phyloP scores from a whole-genome alignment of 2,113 vertebrate species.

The Cephalophus harveyi region DNA sequence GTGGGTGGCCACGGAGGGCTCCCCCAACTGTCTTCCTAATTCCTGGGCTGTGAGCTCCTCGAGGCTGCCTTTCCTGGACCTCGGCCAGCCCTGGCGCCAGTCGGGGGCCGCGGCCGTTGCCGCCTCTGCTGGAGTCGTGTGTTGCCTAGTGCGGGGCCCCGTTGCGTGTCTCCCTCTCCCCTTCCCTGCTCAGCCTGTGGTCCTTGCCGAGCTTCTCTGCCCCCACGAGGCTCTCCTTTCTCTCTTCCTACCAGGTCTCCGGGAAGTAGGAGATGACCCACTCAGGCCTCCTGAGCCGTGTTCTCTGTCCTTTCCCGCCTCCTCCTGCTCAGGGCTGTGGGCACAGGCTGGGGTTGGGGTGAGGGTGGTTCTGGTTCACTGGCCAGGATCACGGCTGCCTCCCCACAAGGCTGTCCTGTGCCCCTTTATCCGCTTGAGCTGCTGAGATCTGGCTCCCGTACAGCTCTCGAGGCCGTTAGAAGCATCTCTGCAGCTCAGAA shows the following conservation, averaged over 20 bases:
- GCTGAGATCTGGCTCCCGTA: not conserved
- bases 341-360: not conserved
- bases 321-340: not conserved
- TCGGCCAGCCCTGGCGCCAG: fast-evolving
- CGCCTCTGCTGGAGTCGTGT: fast-evolving
- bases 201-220: not conserved
- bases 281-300: not conserved
- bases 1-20: fast-evolving
- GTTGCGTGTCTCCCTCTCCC: fast-evolving
- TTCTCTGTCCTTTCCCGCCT: not conserved
- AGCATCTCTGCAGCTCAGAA: not conserved
- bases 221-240: fast-evolving
- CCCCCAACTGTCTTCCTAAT: no score
- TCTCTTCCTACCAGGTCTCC: not conserved
- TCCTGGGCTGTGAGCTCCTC: not conserved
- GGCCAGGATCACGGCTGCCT: not conserved
- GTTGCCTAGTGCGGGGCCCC: fast-evolving
- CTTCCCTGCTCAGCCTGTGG: fast-evolving
- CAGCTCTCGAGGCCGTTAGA: fast-evolving
- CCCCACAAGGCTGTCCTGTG: not conserved
- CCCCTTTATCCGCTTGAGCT: no score
- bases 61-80: no score
- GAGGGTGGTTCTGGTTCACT: no score
- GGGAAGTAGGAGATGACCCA: not conserved
- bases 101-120: fast-evolving